Base-by-base conservation (phyloP, 1,140 invertebrate genomes). In the Saccostrea cuccullata region DNA sequence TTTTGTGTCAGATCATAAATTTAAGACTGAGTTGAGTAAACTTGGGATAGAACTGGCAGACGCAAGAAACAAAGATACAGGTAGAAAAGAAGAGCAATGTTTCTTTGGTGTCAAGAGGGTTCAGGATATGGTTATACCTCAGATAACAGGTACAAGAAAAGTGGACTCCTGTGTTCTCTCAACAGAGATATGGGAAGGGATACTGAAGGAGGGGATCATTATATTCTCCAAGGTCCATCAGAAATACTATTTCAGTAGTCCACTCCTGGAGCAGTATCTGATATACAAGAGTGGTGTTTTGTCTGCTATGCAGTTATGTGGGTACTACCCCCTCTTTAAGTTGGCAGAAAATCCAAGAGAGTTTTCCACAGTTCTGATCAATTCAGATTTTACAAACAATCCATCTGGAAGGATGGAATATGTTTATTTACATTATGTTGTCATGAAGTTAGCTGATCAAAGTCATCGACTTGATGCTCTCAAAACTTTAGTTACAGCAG, bases 341-440 rank as follows among this genome's bases (percentile, higher is more conserved):
- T 30, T 77, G 70, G 70, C 26, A 77, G 30, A 77, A 36, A 77
- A 30, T 77, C 70, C 70, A 77, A 26, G 13, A 30, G 70, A 30
- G 11, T 36, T 77, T 30, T 36, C 13, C 26, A 30, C 23, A 77
- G 4, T 13, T 30, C 12, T 77, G 23, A 30, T 20, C n/a, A n/a
- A 64, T 20, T 64, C 23, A 30, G 70, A 77, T 15, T 26, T 30
- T 30, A 36, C 15, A 13, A 23, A 30, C n/a, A 23, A 23, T 2
- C 23, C 67, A 26, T 13, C 23, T 23, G n/a, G n/a, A 30, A 77
- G 15, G 70, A 77, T 77, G 70, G 70, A 77, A 77, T 77, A 77
- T 12, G 12, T 77, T 77, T 77, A 36, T 36, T 77, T 77, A 26
- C 70, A 77, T 15, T 77, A 77, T 30, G 6, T 77, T 77, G 1